Conservation (phyloP, 1,140 invertebrate species). For the Amyelois transitella region DNA sequence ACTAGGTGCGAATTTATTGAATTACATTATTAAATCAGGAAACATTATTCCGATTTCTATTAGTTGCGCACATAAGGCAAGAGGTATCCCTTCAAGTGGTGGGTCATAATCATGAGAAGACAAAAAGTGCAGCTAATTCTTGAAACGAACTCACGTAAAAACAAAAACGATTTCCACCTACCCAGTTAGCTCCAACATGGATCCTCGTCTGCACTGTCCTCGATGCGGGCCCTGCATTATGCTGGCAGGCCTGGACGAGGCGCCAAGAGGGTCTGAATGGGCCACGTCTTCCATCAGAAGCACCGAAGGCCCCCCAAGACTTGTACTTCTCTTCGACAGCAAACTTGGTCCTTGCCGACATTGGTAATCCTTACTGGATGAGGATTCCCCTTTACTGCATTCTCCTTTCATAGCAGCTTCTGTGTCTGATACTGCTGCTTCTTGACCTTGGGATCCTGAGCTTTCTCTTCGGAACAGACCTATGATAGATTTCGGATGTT, state of each 20-base stretch:
- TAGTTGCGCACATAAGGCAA: no score
- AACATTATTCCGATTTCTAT: no score
- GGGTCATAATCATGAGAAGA: no score
- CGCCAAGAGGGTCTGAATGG: constrained; percentile 74
- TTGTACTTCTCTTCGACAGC: constrained; percentile 63
- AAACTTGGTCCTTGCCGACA: constrained; percentile 44
- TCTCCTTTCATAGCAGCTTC: constrained; percentile 64
- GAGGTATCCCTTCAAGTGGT: no score
- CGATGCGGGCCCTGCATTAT: constrained; percentile 75
- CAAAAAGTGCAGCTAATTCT: no score
- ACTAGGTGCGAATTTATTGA: no score
- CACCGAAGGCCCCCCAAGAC: constrained; percentile 68
- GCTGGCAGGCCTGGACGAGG: constrained; percentile 65
- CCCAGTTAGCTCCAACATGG: constrained; percentile 81
- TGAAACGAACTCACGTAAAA: no score
- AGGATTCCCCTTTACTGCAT: constrained; percentile 41
- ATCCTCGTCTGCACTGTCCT: constrained; percentile 78
- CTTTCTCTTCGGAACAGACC: constrained; percentile 81
- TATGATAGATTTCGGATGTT: constrained; percentile 82
- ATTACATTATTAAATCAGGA: no score
- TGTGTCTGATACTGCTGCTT: constrained; percentile 64
- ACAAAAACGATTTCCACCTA: no score
- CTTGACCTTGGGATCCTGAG: constrained; percentile 74
- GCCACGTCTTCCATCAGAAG: constrained; percentile 75
- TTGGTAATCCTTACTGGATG: constrained; percentile 37